phyloP scores from a whole-genome alignment of 2,888 invertebrate genomes.

The Pediacus dermestoides region DNA sequence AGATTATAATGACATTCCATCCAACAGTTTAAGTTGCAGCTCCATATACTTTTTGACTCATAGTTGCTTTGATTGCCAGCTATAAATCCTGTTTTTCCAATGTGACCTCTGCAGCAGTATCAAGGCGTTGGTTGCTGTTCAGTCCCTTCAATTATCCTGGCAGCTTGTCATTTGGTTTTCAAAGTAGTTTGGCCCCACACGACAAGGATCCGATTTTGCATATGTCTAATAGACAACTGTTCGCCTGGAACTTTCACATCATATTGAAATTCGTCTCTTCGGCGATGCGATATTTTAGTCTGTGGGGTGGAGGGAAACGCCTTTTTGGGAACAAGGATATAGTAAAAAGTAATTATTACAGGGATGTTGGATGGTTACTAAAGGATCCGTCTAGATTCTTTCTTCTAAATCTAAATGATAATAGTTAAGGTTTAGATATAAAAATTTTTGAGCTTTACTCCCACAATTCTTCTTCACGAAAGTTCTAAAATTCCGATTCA shows the following conservation, averaged over 20 bases:
- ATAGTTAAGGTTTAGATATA: no score
- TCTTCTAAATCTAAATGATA: no score
- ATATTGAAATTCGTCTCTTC: constrained; percentile 23
- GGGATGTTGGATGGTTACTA: no score
- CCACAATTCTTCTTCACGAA: no score
- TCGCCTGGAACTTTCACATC: constrained; percentile 12
- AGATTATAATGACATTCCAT: constrained; percentile 18
- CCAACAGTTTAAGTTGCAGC: no score
- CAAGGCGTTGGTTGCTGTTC: constrained; percentile 19
- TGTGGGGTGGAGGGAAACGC: no score
- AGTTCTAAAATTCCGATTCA: no score
- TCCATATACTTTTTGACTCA: constrained; percentile 35
- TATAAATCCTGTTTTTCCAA: constrained; percentile 28
- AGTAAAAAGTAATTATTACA: no score
- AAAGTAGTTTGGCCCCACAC: constrained; percentile 33
- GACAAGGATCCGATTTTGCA: constrained; percentile 29
- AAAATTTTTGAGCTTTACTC: no score
- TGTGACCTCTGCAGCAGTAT: constrained; percentile 15
- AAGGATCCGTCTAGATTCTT: no score
- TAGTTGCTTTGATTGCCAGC: constrained; percentile 33
- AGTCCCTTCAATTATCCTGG: constrained; percentile 40
- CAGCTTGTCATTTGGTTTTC: constrained; percentile 42
- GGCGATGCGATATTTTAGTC: no score
- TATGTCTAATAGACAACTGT: constrained; percentile 26
- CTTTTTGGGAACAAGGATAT: no score